These are phyloP conservation scores for Triplophysa dalaica DNA, from an alignment of 2,113 vertebrate genomes.

Conservation along the genomic window DNA sequence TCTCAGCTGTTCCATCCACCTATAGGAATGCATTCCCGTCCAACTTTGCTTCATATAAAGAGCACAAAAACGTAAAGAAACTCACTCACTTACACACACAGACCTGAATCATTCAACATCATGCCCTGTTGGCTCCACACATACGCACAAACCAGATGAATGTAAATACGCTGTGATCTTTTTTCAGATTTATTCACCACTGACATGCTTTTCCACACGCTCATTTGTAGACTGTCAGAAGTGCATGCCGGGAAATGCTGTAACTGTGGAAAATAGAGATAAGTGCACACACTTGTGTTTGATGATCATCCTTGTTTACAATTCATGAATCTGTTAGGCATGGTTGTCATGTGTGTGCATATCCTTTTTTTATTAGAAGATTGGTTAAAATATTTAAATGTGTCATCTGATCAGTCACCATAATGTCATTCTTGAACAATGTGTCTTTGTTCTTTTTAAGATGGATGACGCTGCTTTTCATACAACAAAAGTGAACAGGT, in stretches of 20 bases:
- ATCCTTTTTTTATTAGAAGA: neutral
- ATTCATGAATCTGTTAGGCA: neutral
- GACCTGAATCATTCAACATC: constrained; percentile 19
- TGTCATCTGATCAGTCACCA: neutral
- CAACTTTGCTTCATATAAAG: constrained; percentile 17
- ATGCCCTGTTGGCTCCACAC: constrained; percentile 11
- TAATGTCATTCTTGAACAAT: neutral
- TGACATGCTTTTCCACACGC: constrained; percentile 37
- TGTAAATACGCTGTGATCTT: constrained; percentile 1
- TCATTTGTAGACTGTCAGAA: constrained; percentile 30
- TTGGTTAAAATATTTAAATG: neutral
- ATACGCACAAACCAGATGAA: neutral
- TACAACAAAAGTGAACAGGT: no score
- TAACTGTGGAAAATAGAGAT: constrained; percentile 23
- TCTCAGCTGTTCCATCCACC: constrained; percentile 55
- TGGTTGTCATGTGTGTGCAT: neutral
- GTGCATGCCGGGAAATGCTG: constrained; percentile 26
- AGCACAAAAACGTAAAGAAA: constrained; percentile 28
- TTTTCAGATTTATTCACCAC: constrained; percentile 10
- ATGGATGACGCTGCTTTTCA: no score
- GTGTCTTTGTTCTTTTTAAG: no score
- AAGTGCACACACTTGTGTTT: neutral
- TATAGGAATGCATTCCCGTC: neutral
- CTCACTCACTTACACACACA: constrained; percentile 22
- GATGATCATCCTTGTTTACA: neutral